Percentiles rank a stretch among this genome's conserved stretches.
Conservation (phyloP, 2,113 vertebrate genomes). For the Sebastes fasciatus region DNA sequence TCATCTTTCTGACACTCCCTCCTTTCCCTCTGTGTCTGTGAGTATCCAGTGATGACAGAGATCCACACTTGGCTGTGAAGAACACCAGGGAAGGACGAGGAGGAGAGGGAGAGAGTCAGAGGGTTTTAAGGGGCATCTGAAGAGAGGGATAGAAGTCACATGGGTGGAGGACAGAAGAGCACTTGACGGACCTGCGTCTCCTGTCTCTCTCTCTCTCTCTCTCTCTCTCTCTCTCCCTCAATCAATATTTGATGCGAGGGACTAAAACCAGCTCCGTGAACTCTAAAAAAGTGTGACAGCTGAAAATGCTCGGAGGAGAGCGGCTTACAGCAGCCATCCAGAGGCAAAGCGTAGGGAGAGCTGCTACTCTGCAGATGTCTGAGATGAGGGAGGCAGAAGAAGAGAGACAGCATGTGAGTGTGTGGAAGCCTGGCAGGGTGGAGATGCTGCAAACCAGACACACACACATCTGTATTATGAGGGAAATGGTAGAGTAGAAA, state of each 20-base stretch:
- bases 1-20: no score
- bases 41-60: no score
- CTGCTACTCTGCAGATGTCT: neutral
- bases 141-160: constrained; percentile 70
- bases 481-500: neutral
- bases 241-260: constrained; percentile 94
- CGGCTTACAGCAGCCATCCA: constrained; percentile 61
- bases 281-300: constrained; percentile 91
- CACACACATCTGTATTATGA: neutral
- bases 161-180: constrained; percentile 42
- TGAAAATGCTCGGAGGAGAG: constrained; percentile 86
- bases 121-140: constrained; percentile 86
- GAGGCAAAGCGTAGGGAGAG: constrained; percentile 65
- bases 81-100: neutral
- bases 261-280: constrained; percentile 91
- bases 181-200: constrained; percentile 83
- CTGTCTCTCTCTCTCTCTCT: constrained; percentile 50
- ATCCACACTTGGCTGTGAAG: no score
- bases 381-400: constrained; percentile 7
- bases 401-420: constrained; percentile 16
- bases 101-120: constrained; percentile 67
- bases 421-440: constrained; percentile 33
- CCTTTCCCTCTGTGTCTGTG: no score
- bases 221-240: constrained; percentile 53
- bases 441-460: constrained; percentile 2